phyloP scores from a whole-genome alignment of 2,888 invertebrate genomes.

The Drosophila helvetica region DNA sequence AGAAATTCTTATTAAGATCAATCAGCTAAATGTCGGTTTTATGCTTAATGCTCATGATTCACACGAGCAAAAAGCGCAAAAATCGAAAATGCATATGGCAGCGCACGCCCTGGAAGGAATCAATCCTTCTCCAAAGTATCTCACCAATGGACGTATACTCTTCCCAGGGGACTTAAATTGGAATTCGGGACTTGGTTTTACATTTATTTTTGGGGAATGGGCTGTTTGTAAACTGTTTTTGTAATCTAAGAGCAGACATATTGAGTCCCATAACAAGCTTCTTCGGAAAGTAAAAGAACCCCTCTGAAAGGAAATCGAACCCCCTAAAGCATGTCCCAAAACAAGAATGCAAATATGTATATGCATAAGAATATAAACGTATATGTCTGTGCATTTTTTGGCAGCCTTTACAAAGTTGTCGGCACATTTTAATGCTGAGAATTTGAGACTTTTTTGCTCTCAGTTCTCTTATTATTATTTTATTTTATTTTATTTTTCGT shows the following conservation, averaged over 20 bases:
- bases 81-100: conserved; percentile 62
- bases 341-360: conserved; percentile 1
- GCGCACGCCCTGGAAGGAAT: conserved; percentile 6
- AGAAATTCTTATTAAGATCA: conserved; percentile 76
- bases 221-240: too few species aligned
- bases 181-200: background rate
- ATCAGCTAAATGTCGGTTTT: conserved; percentile 79
- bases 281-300: background rate
- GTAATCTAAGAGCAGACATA: background rate
- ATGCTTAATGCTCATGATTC: conserved; percentile 79
- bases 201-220: too few species aligned
- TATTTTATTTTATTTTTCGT: conserved; percentile 38
- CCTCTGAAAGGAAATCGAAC: background rate
- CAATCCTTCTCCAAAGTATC: background rate
- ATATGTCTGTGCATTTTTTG: conserved; percentile 37
- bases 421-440: conserved; percentile 71
- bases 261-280: background rate
- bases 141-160: conserved; percentile 10
- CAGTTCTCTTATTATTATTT: conserved; percentile 1
- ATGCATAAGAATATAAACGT: conserved; percentile 10
- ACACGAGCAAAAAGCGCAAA: conserved; percentile 60
- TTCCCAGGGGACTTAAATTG: background rate
- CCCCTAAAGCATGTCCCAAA: conserved; percentile 9
- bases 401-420: conserved; percentile 74
- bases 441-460: conserved; percentile 49